These are phyloP conservation scores for Oligia strigilis DNA, from an alignment of 2,888 invertebrate species.

Conservation along the genomic window DNA sequence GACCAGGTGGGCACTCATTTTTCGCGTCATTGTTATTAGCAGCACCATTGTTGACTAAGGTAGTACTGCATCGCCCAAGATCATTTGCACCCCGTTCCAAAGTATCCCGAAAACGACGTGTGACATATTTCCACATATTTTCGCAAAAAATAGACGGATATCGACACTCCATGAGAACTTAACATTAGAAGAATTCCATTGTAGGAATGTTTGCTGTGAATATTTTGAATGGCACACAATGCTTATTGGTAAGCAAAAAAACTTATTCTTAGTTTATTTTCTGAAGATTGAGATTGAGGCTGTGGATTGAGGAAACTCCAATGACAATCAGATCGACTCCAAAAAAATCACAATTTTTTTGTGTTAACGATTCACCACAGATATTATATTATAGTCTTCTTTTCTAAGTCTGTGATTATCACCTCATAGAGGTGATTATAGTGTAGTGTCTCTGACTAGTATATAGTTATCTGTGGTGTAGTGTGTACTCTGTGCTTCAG, in stretches of 20 bases:
- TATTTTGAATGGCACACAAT: conserved; percentile 6
- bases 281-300: neutral
- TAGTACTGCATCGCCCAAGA: conserved; percentile 86
- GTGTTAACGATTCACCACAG: no score
- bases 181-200: conserved; percentile 52
- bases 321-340: no score
- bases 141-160: conserved; percentile 29
- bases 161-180: conserved; percentile 28
- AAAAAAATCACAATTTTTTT: no score
- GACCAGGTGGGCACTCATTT: conserved; percentile 65
- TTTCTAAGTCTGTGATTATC: no score
- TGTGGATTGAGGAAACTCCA: neutral
- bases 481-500: no score
- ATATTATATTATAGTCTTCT: no score
- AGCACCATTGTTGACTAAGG: conserved; percentile 79
- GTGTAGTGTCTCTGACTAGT: no score
- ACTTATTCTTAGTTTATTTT: conserved; percentile 16
- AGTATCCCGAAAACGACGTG: conserved; percentile 87
- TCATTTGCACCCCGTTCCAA: conserved; percentile 87
- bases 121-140: conserved; percentile 90
- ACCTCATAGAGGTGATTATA: no score
- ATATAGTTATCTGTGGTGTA: no score
- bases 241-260: neutral
- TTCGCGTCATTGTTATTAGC: conserved; percentile 75
- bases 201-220: conserved; percentile 23